Evolutionary conservation across 2,113 vertebrate species (phyloP), one percentile per base, ranked within the genome.

Genomic region (Arothron firmamentum): DNA sequence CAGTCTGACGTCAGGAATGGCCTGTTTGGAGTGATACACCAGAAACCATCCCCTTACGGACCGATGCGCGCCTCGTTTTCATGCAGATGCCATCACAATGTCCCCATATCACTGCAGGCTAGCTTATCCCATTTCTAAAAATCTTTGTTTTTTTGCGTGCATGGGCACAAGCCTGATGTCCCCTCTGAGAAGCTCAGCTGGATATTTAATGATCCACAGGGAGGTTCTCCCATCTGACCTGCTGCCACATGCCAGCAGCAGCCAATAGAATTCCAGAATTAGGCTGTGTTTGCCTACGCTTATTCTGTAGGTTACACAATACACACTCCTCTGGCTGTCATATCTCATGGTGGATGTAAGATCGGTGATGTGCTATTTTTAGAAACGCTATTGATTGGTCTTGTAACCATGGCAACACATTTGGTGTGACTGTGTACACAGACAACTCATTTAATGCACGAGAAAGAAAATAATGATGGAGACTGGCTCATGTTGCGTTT

Each of bases 341-440:
- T 28, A 55, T 52, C 59, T 77, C 52, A 25, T 38, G 67, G 67
- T 73, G 65, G 56, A 78, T 78, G 70, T 79, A 81, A 79, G 67
- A 79, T 77, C 79, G 80, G 68, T 66, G 57, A 31, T 10, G 1
- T 49, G 72, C 72, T 88, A 87, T 89, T 85, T 90, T 83, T 89
- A 87, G 85, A 56, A 16, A 9, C 17, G 6, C 17, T 74, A 89
- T 90, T 76, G 89, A 91, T 90, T 69, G 72, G 62, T 62, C 83
- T 82, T 52, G 75, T 81, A 67, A 85, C 81, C 85, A 80, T 78
- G 71, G 79, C 63, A 77, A 87, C 86, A 62, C 19, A 5, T 62
- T 74, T 65, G 59, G 51, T 54, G 66, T 56, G 57, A 72, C 42
- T 85, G 57, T 60, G 55, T 50, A 53, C 70, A 61, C 46, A 61